These are phyloP conservation scores for Antigone vipio DNA, from an alignment of 2,113 vertebrate species.

Conservation along the genomic window DNA sequence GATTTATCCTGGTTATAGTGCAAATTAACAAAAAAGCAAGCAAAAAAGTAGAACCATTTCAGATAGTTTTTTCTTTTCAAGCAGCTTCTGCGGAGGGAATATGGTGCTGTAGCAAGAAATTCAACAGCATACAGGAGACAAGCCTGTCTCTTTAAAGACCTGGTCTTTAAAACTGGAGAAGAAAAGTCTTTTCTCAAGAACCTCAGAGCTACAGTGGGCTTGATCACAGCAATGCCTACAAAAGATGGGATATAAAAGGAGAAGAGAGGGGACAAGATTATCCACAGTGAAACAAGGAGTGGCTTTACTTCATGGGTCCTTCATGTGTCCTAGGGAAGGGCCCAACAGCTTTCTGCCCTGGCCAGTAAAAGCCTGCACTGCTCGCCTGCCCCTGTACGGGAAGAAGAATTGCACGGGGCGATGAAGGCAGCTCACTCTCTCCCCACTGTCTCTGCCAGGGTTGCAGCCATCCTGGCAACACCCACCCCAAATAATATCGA, in stretches of 20 bases:
- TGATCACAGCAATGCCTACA: not conserved
- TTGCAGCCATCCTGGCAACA: not conserved
- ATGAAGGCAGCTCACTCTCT: not conserved
- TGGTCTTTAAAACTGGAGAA: not conserved
- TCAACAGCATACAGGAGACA: not conserved
- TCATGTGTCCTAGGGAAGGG: not conserved
- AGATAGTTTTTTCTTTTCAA: not conserved
- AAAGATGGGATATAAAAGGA: not conserved
- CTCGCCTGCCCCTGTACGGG: accelerated
- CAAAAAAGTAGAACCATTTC: not conserved
- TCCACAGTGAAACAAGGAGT: not conserved
- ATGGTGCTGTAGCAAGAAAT: not conserved
- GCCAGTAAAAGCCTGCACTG: not conserved
- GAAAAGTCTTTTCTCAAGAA: not conserved
- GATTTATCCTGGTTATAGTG: conserved; percentile 52
- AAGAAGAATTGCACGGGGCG: not conserved
- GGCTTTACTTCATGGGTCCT: not conserved
- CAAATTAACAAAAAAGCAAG: conserved; percentile 37
- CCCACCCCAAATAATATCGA: not conserved
- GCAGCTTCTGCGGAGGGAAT: not conserved
- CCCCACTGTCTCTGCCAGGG: not conserved
- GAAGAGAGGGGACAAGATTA: not conserved
- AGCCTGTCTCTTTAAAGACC: not conserved
- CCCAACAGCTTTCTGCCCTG: not conserved
- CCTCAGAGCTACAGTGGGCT: not conserved